Evolutionary conservation across 53 echinoderm and acorn worm genomes (phyloP).

Genomic region (Echinometra lucunter): DNA sequence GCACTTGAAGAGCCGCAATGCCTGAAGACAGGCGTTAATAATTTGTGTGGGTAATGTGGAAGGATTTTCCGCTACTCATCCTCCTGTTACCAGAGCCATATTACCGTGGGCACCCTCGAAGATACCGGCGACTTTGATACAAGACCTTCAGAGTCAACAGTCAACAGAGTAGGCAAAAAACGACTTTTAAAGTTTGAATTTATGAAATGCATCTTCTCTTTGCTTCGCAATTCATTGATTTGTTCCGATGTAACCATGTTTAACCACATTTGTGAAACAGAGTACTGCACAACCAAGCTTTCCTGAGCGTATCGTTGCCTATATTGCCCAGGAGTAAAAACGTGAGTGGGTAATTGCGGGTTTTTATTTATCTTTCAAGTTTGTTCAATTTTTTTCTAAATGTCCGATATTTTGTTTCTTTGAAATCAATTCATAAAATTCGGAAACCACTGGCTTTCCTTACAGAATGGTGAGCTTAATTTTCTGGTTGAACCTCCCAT

Average conservation of each 20-base stretch:
- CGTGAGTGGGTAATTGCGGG: no score
- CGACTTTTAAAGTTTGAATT: not conserved
- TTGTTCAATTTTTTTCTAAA: no score
- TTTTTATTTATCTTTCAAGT: no score
- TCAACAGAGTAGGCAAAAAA: not conserved
- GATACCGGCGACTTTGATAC: not conserved
- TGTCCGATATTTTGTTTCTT: no score
- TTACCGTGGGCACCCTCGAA: not conserved
- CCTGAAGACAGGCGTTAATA: slow-evolving; percentile 55
- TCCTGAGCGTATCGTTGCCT: no score
- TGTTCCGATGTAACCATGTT: not conserved
- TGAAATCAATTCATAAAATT: no score
- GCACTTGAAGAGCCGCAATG: slow-evolving; percentile 4
- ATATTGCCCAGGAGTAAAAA: no score
- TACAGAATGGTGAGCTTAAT: no score
- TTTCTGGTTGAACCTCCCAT: no score
- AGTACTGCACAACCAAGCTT: no score
- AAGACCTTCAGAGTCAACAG: not conserved
- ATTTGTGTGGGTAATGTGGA: slow-evolving; percentile 49
- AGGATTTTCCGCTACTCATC: slow-evolving; percentile 48
- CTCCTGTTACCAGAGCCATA: slow-evolving; percentile 30
- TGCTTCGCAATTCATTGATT: not conserved
- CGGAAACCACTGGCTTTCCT: no score
- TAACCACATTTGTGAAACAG: no score
- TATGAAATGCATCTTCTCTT: not conserved